phyloP scores from a whole-genome alignment of 2,797 vertebrate species.

The Octomys mimax region DNA sequence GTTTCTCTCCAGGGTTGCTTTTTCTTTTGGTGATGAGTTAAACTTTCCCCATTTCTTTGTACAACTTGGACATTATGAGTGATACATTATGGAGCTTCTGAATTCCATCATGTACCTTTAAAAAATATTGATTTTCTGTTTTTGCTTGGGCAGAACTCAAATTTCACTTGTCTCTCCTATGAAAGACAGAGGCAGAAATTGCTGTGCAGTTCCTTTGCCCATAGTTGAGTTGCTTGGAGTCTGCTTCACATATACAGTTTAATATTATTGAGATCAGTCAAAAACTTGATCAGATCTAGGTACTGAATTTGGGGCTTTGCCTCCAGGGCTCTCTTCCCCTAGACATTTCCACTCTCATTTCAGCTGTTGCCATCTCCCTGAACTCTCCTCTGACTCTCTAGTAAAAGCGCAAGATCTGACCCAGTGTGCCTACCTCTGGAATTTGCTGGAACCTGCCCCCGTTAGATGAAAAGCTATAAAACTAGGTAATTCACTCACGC shows the following conservation, averaged over 20 bases:
- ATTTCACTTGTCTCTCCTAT: constrained; percentile 33
- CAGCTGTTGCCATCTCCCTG: not conserved
- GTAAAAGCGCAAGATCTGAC: not conserved
- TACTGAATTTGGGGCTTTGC: not conserved
- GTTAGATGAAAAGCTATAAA: not conserved
- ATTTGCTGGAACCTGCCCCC: not conserved
- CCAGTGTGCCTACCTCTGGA: not conserved
- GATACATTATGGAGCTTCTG: constrained; percentile 14
- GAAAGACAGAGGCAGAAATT: constrained; percentile 19
- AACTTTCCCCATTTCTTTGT: constrained; percentile 31
- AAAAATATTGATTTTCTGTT: constrained; percentile 39
- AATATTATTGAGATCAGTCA: not conserved
- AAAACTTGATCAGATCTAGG: constrained; percentile 6
- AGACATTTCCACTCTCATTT: not conserved
- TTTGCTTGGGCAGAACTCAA: constrained; percentile 36
- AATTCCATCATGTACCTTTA: constrained; percentile 16
- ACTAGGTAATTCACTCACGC: not conserved
- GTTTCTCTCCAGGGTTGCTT: not conserved
- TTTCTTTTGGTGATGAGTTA: constrained; percentile 13
- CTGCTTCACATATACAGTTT: not conserved
- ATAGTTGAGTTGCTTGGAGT: not conserved
- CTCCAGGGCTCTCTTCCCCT: not conserved
- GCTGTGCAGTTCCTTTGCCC: not conserved
- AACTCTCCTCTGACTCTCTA: not conserved
- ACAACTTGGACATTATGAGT: not conserved